Evolutionary conservation across 2,113 vertebrate genomes (phyloP), one percentile per base, ranked within the genome.

Genomic region (Chaetops frenatus): DNA sequence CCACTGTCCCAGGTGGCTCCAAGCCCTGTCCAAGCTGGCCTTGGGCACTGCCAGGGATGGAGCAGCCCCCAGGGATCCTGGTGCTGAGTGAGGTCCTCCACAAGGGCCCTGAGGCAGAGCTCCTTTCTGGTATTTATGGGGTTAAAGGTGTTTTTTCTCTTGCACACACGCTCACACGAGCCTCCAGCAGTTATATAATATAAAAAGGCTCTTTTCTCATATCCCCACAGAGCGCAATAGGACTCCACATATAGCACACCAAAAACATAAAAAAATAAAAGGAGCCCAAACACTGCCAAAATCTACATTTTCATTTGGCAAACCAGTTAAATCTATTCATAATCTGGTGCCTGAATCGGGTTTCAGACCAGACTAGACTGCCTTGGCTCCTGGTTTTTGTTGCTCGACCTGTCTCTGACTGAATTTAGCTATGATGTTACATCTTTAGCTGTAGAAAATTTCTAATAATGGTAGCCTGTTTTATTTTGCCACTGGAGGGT

Each of bases 261-360:
- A 85, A 51, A 94, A 97, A 97, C 88, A 91, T 73, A 54, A 96
- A 89, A 96, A 96, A 97, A 94, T 95, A 95, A 86, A 97, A 97
- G 96, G 96, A 98, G 92, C 67, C 95, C 96, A 96, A 80, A 73
- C 88, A 35, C 94, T 97, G 99, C 99, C 99, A 99, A 99, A 98
- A 98, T 97, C 98, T 98, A 99, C 98, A 99, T 98, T 99, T 98
- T 98, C 97, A 72, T 98, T 99, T 99, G 98, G 98, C 98, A 96
- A 98, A 98, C 98, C 93, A 97, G 98, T 98, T 97, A 95, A 96
- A 98, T 97, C 97, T 98, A 98, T 98, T 98, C 98, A 97, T 98
- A 98, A 99, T 98, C 98, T 98, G 96, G 98, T 97, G 98, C 96
- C 95, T 98, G 98, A 98, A 98, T 98, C 98, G 91, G 97, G 97